Base-by-base conservation (phyloP, 2,888 invertebrate genomes). In the Amaurobius ferox region DNA sequence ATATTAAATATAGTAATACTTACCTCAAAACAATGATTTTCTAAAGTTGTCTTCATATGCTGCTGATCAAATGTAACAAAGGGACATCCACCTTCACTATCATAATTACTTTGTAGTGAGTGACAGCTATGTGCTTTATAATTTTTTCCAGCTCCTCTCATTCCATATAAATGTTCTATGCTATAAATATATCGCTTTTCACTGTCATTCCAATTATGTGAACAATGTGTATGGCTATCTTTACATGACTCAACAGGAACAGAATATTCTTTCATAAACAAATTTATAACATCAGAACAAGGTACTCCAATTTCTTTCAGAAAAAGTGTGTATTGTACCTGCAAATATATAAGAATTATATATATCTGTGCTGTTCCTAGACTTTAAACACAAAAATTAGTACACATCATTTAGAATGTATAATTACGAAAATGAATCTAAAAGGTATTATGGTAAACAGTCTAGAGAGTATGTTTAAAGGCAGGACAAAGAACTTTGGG, bases 271-370 rank as follows among this genome's bases (percentile, higher is more conserved):
- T 90, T 89, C 90, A 92, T 93, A 94, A 95, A 95, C 90, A 95
- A 94, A 29, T 91, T 90, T 62, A 95, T 88, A 11, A 94, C 93
- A 90, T 95, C 94, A 80, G 93, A 92, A 30, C 95, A 90, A 1
- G 94, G 92, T 92, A 95, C 93, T 0, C 95, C 95, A 89, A 94
- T 93, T 89, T 94, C 94, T 92, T 95, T 95, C 71, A 95, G 91
- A 91, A 94, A 95, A 29, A 95, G 91, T 85, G 94, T 94, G 88
- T 94, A 94, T 89, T 94, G 93, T 89, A 95, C 89, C 91, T 91
- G 88, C 55, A 88, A 88, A 44, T 16, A 40, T 39, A 68, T 80
- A 64, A 13, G 16, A 55, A 16, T n/a, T n/a, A n/a, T n/a, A n/a
- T n/a, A n/a, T n/a, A n/a, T n/a, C n/a, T n/a, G n/a, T n/a, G n/a